Evolutionary conservation across 2,113 vertebrate genomes (phyloP).

Genomic region (Corynorhinus townsendii): DNA sequence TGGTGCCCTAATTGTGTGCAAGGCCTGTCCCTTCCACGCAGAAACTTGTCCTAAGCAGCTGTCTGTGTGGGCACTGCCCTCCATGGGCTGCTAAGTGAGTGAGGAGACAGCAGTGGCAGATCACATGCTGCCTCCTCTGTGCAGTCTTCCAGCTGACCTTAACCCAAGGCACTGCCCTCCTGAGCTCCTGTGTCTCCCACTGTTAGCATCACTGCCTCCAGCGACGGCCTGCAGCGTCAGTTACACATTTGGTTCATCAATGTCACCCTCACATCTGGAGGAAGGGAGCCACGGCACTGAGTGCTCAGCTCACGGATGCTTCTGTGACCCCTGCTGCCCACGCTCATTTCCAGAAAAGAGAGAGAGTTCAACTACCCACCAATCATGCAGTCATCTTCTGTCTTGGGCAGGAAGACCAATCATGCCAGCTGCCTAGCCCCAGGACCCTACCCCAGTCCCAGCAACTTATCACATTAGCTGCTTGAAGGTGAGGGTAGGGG

Average conservation of each 20-base stretch:
- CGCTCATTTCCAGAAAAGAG: not conserved
- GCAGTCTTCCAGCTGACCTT: not conserved
- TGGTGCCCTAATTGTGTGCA: not conserved
- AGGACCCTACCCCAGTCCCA: too few species aligned
- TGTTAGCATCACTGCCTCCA: not conserved
- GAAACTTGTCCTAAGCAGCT: not conserved
- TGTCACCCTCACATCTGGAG: not conserved
- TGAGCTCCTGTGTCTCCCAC: not conserved
- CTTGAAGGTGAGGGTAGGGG: too few species aligned
- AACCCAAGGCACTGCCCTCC: not conserved
- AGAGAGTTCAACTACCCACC: not conserved
- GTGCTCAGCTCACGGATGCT: not conserved
- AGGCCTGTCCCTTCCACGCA: not conserved
- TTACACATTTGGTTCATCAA: fast-evolving
- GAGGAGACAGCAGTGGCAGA: too few species aligned
- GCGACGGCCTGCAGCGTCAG: not conserved
- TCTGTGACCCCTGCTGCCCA: not conserved
- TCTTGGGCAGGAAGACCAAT: not conserved
- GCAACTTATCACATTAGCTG: not conserved
- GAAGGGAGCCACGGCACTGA: not conserved
- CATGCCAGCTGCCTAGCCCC: not conserved
- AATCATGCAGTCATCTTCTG: not conserved
- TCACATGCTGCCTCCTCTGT: fast-evolving
- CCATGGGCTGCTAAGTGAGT: not conserved
- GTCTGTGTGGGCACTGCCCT: not conserved